A percentile compares a stretch with the other conserved stretches of the same genome.
Conservation (phyloP, 2,797 vertebrate genomes). For the Bryconaethiops microstoma region DNA sequence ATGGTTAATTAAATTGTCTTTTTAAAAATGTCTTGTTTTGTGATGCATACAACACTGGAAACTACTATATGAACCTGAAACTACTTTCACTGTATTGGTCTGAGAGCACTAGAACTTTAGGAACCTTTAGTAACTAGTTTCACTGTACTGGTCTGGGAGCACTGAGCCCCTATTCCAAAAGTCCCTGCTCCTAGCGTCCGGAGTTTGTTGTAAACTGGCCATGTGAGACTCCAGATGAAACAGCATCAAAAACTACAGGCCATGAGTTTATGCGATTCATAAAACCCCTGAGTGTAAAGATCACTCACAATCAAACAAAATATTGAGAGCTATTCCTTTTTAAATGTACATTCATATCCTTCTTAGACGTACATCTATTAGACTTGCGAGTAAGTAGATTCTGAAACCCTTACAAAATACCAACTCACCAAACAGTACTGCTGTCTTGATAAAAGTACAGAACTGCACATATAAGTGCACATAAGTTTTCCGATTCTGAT, state of each 20-base stretch:
- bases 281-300: conserved; percentile 6
- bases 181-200: conserved; percentile 46
- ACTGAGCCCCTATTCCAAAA: conserved; percentile 54
- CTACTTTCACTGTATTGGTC: background rate
- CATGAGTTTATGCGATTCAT: background rate
- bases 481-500: no score
- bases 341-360: background rate
- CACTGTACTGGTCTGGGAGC: background rate
- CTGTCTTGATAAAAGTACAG: background rate
- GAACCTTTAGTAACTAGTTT: no score
- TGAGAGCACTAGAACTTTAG: background rate
- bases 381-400: background rate
- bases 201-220: conserved; percentile 25
- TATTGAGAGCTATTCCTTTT: no score
- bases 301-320: background rate
- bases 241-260: conserved; percentile 38
- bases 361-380: background rate
- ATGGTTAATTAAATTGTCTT: conserved; percentile 80
- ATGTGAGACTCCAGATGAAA: conserved; percentile 60
- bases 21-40: conserved; percentile 68
- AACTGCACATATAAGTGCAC: background rate
- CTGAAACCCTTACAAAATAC: background rate
- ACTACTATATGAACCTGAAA: background rate
- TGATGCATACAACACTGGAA: background rate
- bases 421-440: background rate